Conservation (phyloP, 2,797 vertebrate genomes). For the Gobionotothen gibberifrons region DNA sequence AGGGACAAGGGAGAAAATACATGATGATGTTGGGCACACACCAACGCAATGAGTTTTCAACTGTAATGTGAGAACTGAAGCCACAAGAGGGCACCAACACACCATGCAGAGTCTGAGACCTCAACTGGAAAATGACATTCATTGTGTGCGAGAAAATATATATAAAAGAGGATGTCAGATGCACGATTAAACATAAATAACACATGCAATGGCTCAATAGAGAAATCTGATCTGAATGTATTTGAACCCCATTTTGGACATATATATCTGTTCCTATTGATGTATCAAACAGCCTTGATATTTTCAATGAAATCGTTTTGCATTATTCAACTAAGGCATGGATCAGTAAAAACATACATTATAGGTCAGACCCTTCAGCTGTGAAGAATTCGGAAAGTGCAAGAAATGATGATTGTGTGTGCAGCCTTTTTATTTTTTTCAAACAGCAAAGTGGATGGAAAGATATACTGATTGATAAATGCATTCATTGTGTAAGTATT, state of each 20-base stretch:
- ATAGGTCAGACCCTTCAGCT: not conserved
- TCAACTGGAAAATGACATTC: not conserved
- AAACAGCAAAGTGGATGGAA: constrained; percentile 16
- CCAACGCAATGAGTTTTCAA: not conserved
- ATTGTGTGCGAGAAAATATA: not conserved
- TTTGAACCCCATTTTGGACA: not conserved
- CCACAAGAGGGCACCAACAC: constrained; percentile 64
- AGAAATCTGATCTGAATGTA: not conserved
- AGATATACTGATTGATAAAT: constrained; percentile 10
- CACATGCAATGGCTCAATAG: not conserved
- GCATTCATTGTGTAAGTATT: not conserved
- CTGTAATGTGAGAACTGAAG: not conserved
- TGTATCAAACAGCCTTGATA: not conserved
- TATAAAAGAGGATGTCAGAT: not conserved
- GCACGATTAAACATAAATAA: not conserved
- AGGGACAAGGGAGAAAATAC: not conserved
- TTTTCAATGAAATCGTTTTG: not conserved
- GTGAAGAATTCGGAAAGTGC: not conserved
- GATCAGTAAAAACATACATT: not conserved
- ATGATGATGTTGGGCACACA: not conserved
- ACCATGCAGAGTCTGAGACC: not conserved
- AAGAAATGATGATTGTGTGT: constrained; percentile 1
- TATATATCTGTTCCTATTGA: not conserved
- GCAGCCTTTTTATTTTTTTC: constrained; percentile 9
- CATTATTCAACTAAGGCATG: not conserved